Base-by-base conservation (phyloP, 2,113 vertebrate species). In the Sceloporus undulatus region DNA sequence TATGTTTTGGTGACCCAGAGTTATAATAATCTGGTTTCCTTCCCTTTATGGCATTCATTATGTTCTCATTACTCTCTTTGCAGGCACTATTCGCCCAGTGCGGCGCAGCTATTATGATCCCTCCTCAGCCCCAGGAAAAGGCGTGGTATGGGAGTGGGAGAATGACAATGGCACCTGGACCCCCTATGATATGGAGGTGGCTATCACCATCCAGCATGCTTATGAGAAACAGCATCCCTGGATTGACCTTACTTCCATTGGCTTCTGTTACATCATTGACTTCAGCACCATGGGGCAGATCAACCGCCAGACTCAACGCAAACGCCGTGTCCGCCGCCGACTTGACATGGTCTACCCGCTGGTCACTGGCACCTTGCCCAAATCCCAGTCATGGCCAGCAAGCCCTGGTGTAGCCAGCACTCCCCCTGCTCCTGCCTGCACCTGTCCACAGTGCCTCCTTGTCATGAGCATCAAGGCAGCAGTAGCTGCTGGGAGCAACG, bases 401-500 rank as follows among this genome's bases (percentile, higher is more conserved):
- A 95, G 91, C 90, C 94, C 96, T 0, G 94, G 93, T 0, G 10
- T 14, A 0, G 89, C 90, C 0, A 38, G 95, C 18, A 11, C 96
- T 34, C 92, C 98, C 66, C 95, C 96, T 1, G 87, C 96, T 83
- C 54, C 97, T 0, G 92, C 98, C 38, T 99, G 98, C 75, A 94
- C 97, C 91, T 99, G 98, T 88, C 98, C 98, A 48, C 98, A 99
- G 94, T 99, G 98, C 93, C 96, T 98, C 94, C 96, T 99, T 91
- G 98, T 99, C 90, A 97, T 98, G 65, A 98, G 97, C 0, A 97
- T 98, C 88, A 99, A 99, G 95, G 94, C 95, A 38, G 89, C 90
- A 0, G 92, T 95, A 74, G 85, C 93, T 0, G 82, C 93, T 0
- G 34, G 93, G 75, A 89, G 79, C 92, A 75, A 38, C 0, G 91